Conservation (phyloP, 2,113 vertebrate species). For the Chionodraco myersi region DNA sequence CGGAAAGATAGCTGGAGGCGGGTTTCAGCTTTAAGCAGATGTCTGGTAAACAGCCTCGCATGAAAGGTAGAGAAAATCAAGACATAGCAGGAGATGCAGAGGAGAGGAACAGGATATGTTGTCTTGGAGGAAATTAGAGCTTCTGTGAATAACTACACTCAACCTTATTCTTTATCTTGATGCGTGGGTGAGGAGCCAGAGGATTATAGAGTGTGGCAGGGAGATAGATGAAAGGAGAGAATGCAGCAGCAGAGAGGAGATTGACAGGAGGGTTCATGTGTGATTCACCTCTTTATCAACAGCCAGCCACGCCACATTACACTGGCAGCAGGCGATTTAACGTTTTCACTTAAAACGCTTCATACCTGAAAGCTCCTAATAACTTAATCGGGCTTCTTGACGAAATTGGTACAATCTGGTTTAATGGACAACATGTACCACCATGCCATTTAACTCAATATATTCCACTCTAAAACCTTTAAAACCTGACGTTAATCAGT, state of each 20-base stretch:
- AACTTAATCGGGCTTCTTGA: constrained; percentile 8
- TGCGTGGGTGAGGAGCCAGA: constrained; percentile 64
- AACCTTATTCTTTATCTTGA: constrained; percentile 57
- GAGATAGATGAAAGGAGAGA: constrained; percentile 49
- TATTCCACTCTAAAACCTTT: no score
- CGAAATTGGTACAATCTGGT: background rate
- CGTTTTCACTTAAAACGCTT: constrained; percentile 2
- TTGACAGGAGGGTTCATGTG: constrained; percentile 52
- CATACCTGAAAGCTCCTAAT: constrained; percentile 5
- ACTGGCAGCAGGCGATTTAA: constrained; percentile 29
- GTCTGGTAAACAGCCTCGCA: constrained; percentile 28
- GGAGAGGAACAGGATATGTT: constrained; percentile 31
- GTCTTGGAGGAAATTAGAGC: constrained; percentile 71
- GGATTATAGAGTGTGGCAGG: constrained; percentile 65
- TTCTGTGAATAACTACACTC: constrained; percentile 62
- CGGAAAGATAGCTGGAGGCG: constrained; percentile 15
- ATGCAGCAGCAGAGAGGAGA: constrained; percentile 49
- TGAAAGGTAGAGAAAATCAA: constrained; percentile 36
- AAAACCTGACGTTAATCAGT: no score
- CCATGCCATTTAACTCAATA: no score
- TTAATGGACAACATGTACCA: no score
- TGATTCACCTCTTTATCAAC: constrained; percentile 57
- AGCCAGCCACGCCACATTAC: constrained; percentile 30
- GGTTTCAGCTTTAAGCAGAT: constrained; percentile 15
- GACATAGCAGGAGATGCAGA: constrained; percentile 37